Conservation (phyloP, 1,140 invertebrate genomes). For the Lethrus apterus region DNA sequence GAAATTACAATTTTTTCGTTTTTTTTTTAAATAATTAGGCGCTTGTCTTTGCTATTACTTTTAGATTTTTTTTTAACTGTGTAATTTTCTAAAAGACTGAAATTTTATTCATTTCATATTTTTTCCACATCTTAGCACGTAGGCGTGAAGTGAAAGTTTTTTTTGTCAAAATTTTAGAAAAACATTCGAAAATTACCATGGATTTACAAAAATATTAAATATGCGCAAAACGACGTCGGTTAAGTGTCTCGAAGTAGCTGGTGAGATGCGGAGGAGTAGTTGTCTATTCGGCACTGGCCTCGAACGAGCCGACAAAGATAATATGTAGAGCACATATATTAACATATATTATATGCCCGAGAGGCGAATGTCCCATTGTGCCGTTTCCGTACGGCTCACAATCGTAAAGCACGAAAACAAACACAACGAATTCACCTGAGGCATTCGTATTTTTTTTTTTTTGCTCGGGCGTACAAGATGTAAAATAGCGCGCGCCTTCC, state of each 20-base stretch:
- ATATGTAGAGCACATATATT: conserved; percentile 35
- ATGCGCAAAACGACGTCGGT: not conserved
- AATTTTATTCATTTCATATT: conserved; percentile 6
- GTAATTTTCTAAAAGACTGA: too few relatives aligned
- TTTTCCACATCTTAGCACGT: not conserved
- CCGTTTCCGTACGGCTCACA: conserved; percentile 8
- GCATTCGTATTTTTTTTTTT: not conserved
- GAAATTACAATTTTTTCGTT: too few relatives aligned
- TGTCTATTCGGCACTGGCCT: conserved; percentile 17
- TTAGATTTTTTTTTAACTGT: too few relatives aligned
- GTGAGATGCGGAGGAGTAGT: conserved; percentile 17
- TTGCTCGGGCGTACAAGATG: not conserved
- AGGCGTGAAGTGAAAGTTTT: not conserved
- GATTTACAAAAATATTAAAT: not conserved
- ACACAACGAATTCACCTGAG: conserved; percentile 15
- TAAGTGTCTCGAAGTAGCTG: not conserved
- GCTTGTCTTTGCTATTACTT: too few relatives aligned
- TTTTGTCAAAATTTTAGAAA: not conserved
- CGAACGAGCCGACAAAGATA: conserved; percentile 31
- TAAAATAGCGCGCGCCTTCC: conserved; percentile 22
- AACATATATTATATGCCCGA: conserved; percentile 29
- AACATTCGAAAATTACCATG: not conserved
- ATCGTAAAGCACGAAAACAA: conserved; percentile 19
- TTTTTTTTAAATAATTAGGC: too few relatives aligned
- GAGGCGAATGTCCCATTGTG: conserved; percentile 16